These are phyloP conservation scores for Rhopalosiphum padi DNA, from an alignment of 1,140 invertebrate species.

Conservation along the genomic window DNA sequence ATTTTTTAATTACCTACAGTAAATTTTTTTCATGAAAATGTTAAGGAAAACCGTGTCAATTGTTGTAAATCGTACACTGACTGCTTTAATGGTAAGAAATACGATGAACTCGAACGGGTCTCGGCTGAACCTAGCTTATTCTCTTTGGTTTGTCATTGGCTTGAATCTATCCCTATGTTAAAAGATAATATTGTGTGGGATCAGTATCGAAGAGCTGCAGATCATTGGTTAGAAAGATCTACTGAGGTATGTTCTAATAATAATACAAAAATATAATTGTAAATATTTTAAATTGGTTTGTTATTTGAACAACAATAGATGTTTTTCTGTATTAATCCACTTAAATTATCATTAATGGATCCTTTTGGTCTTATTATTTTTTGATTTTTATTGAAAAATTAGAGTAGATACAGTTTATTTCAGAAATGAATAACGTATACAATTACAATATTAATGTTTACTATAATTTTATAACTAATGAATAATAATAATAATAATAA, in stretches of 20 bases:
- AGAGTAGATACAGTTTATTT: neutral
- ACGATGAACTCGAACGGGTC: slow-evolving; percentile 70
- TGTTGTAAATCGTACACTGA: slow-evolving; percentile 57
- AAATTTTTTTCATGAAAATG: neutral
- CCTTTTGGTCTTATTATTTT: neutral
- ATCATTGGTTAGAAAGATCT: slow-evolving; percentile 70
- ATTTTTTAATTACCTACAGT: neutral
- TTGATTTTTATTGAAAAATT: neutral
- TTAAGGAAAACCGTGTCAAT: slow-evolving; percentile 60
- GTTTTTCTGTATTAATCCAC: neutral
- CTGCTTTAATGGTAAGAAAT: neutral
- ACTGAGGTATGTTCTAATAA: neutral
- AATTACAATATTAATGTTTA: no score
- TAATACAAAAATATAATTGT: neutral
- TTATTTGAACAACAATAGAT: neutral
- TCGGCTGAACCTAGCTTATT: slow-evolving; percentile 85
- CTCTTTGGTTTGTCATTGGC: slow-evolving; percentile 87
- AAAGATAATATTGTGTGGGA: slow-evolving; percentile 88
- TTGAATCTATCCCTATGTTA: slow-evolving; percentile 92
- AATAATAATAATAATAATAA: no score
- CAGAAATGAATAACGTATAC: no score
- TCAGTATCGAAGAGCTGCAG: slow-evolving; percentile 83
- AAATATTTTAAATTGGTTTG: neutral
- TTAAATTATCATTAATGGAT: neutral
- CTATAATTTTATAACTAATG: no score